A percentile compares a stretch with the other conserved stretches of the same genome.
phyloP scores from a whole-genome alignment of 2,797 vertebrate species.

The Hydrophis major region DNA sequence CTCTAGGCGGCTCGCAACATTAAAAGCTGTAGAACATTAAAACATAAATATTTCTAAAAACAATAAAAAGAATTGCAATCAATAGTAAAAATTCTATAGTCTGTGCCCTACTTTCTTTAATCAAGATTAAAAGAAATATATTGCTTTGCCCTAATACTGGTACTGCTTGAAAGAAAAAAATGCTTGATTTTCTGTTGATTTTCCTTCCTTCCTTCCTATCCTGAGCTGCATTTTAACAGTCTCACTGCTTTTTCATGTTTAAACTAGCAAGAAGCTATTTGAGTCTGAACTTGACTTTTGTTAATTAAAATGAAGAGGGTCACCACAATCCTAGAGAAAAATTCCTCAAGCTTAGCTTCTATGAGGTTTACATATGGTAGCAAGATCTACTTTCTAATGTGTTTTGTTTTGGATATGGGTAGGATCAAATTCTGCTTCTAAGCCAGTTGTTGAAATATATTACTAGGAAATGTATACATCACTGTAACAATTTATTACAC shows the following conservation, averaged over 20 bases:
- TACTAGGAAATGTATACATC: background rate
- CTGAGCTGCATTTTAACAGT: background rate
- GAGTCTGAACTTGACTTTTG: background rate
- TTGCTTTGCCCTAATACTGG: background rate
- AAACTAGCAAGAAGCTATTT: background rate
- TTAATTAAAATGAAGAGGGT: background rate
- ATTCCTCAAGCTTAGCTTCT: background rate
- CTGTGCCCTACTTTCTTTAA: constrained; percentile 2
- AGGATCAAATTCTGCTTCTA: background rate
- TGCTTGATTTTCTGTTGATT: background rate
- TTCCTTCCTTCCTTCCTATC: background rate
- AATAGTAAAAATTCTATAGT: background rate
- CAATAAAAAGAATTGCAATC: background rate
- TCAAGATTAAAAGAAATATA: constrained; percentile 1
- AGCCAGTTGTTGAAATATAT: background rate
- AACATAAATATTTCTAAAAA: background rate
- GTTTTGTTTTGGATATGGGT: background rate
- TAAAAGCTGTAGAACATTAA: background rate
- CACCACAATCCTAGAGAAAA: accelerated
- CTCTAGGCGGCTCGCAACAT: background rate
- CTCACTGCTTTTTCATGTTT: background rate
- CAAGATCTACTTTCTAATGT: background rate
- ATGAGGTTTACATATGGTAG: background rate
- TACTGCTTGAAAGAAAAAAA: background rate
- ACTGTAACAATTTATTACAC: background rate